phyloP scores from a whole-genome alignment of 2,797 vertebrate species.

The Microcaecilia unicolor region DNA sequence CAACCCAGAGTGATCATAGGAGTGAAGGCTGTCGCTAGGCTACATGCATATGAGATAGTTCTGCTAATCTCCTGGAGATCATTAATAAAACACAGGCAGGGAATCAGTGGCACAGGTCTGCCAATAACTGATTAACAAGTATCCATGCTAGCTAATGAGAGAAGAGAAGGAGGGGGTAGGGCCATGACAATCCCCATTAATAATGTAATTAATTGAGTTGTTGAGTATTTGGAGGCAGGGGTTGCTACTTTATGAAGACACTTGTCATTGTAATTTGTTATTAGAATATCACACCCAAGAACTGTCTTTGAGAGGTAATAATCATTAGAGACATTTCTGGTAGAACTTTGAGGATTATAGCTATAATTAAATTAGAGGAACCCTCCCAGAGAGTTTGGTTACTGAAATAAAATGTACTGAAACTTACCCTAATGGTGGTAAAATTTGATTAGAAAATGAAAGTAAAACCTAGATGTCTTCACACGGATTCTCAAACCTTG shows the following conservation, averaged over 20 bases:
- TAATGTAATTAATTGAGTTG: conserved; percentile 26
- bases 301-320: conserved; percentile 10
- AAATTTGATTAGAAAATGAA: too few species aligned
- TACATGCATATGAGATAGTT: too few species aligned
- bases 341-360: not conserved
- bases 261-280: conserved; percentile 18
- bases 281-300: conserved; percentile 12
- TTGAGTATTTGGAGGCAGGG: not conserved
- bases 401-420: too few species aligned
- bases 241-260: conserved; percentile 15
- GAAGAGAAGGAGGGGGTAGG: conserved; percentile 7
- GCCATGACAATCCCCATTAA: conserved; percentile 13
- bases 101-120: conserved; percentile 6
- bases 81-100: conserved; percentile 12
- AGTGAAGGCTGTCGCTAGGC: too few species aligned
- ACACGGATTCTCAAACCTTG: too few species aligned
- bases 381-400: too few species aligned
- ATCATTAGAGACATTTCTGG: not conserved
- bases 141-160: conserved; percentile 5
- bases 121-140: conserved; percentile 4
- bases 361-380: too few species aligned
- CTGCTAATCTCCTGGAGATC: conserved; percentile 8
- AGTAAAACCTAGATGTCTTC: too few species aligned
- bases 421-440: too few species aligned
- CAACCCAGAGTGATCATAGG: too few species aligned